A percentile compares a stretch with the other conserved stretches of the same genome.
These are phyloP conservation scores for Athalia cordata DNA, from an alignment of 2,888 invertebrate genomes.

Conservation along the genomic window DNA sequence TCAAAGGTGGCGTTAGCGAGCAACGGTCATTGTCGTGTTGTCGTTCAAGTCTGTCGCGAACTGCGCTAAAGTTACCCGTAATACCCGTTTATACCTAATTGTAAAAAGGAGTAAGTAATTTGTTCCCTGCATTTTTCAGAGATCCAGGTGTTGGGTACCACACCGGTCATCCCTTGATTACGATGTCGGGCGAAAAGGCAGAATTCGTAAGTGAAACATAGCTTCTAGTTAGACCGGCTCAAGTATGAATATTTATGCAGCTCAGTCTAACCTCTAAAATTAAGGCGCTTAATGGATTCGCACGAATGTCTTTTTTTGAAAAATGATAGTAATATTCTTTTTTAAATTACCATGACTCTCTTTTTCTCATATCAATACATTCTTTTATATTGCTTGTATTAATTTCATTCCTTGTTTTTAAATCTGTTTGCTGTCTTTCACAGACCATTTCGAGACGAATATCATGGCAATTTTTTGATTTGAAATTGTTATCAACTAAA, in stretches of 20 bases:
- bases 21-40: too few species aligned
- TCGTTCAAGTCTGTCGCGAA: too few species aligned
- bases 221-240: slow-evolving; percentile 19
- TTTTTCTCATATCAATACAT: not conserved
- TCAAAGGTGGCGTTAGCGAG: slow-evolving; percentile 19
- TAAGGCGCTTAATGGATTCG: not conserved
- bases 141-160: slow-evolving; percentile 23
- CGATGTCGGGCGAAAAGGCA: slow-evolving; percentile 62
- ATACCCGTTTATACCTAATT: not conserved
- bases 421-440: too few species aligned
- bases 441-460: too few species aligned
- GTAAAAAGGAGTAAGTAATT: not conserved
- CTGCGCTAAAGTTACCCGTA: too few species aligned
- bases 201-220: slow-evolving; percentile 61
- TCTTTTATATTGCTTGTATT: too few species aligned
- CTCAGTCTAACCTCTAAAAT: slow-evolving; percentile 47
- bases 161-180: slow-evolving; percentile 15
- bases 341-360: not conserved
- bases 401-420: too few species aligned
- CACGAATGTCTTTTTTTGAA: not conserved
- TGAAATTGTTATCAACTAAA: too few species aligned
- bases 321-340: not conserved
- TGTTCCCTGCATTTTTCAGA: slow-evolving; percentile 36
- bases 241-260: slow-evolving; percentile 6
- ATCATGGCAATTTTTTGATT: too few species aligned